phyloP scores from a whole-genome alignment of 2,888 invertebrate species.

The Melitaea athalia region DNA sequence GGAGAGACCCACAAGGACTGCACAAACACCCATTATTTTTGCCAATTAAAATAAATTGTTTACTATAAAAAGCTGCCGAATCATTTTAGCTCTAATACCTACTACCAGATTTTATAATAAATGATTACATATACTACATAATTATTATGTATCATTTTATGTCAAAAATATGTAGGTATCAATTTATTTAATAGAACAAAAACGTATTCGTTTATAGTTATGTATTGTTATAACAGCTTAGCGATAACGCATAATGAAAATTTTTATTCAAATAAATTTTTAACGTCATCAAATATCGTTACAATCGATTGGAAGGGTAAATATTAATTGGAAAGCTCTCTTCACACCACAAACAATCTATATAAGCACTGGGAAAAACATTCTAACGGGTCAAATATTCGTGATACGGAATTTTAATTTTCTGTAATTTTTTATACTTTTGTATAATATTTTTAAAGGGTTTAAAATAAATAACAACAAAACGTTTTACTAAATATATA shows the following conservation, averaged over 20 bases:
- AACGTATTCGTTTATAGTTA: not conserved
- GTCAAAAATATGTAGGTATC: not conserved
- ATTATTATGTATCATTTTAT: not conserved
- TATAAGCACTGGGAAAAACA: constrained; percentile 69
- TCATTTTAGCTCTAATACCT: no score
- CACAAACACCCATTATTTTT: no score
- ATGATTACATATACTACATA: no score
- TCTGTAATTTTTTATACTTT: constrained; percentile 62
- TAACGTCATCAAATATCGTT: constrained; percentile 9
- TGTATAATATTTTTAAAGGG: constrained; percentile 41
- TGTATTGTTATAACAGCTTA: not conserved
- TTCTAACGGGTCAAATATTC: constrained; percentile 63
- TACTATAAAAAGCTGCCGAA: no score
- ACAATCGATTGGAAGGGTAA: constrained; percentile 22
- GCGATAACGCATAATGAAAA: constrained; percentile 2
- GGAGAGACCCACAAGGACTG: no score
- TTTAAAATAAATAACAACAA: no score
- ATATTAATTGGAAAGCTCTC: constrained; percentile 26
- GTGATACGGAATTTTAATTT: constrained; percentile 80
- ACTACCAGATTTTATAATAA: no score
- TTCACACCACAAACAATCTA: constrained; percentile 46
- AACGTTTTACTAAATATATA: no score
- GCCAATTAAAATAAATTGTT: no score
- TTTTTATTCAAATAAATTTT: constrained; percentile 15
- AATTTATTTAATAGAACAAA: not conserved